A percentile compares a stretch with the other conserved stretches of the same genome.
These are phyloP conservation scores for Lacanobia wlatinum DNA, from an alignment of 2,888 invertebrate species.

Conservation along the genomic window DNA sequence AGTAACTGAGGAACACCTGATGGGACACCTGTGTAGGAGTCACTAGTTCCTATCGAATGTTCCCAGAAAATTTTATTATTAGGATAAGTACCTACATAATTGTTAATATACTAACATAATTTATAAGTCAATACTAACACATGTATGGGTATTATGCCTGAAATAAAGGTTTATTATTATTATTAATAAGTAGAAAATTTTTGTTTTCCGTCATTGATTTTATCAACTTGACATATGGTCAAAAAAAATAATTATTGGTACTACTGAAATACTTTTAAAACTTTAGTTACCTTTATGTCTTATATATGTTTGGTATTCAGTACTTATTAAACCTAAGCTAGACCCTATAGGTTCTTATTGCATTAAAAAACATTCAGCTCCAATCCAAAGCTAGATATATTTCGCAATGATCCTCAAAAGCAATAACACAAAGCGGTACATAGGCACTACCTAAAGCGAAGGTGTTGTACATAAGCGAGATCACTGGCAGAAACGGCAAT, in stretches of 20 bases:
- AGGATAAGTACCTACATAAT: no score
- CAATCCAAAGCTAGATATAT: slow-evolving; percentile 13
- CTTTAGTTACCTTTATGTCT: not conserved
- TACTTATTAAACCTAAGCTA: not conserved
- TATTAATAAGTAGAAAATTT: no score
- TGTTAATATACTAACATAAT: no score
- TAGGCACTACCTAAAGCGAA: slow-evolving; percentile 52
- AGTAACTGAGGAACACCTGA: no score
- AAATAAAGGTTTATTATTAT: no score
- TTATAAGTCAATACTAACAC: no score
- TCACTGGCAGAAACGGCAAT: slow-evolving; percentile 83
- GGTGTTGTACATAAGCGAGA: slow-evolving; percentile 68
- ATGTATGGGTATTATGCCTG: no score
- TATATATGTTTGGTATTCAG: no score
- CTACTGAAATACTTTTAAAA: no score
- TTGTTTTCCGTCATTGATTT: not conserved
- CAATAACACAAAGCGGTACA: slow-evolving; percentile 48
- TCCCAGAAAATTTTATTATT: no score
- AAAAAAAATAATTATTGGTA: not conserved
- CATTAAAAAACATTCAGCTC: not conserved
- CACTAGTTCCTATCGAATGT: no score
- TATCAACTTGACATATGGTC: not conserved
- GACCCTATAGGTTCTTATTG: not conserved
- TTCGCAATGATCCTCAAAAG: slow-evolving; percentile 29
- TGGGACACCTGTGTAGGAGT: no score